These are phyloP conservation scores for Agapostemon virescens DNA, from an alignment of 2,888 invertebrate species.

Conservation along the genomic window DNA sequence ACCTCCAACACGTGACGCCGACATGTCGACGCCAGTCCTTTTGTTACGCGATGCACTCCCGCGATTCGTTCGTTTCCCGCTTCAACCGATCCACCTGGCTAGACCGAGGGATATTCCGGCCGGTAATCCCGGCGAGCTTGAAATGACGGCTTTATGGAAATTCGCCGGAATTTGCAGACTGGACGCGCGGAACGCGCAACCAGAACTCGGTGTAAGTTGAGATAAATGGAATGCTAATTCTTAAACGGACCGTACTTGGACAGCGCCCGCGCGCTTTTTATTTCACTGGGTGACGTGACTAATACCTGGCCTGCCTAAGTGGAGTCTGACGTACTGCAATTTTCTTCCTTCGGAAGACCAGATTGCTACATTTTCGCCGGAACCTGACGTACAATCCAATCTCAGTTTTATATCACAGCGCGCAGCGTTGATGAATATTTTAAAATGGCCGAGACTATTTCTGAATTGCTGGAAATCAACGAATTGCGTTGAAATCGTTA, in stretches of 20 bases:
- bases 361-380: neutral
- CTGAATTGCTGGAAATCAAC: neutral
- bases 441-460: neutral
- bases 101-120: neutral
- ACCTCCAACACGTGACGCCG: constrained; percentile 57
- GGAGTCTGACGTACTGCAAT: neutral
- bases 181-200: neutral
- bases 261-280: neutral
- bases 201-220: neutral
- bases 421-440: no score
- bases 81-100: neutral
- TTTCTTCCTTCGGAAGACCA: neutral
- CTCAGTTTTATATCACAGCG: neutral
- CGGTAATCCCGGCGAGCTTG: neutral
- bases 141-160: neutral
- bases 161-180: constrained; percentile 20
- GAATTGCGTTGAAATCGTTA: neutral
- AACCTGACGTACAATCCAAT: neutral
- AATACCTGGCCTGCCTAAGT: neutral
- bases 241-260: neutral
- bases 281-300: neutral
- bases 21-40: constrained; percentile 50
- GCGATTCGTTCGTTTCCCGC: constrained; percentile 9
- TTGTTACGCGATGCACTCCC: constrained; percentile 35
- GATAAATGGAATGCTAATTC: neutral